Base-by-base conservation (phyloP, 30 jellyfish, hydroid and myxozoan species). In the Haliclystus octoradiatus region DNA sequence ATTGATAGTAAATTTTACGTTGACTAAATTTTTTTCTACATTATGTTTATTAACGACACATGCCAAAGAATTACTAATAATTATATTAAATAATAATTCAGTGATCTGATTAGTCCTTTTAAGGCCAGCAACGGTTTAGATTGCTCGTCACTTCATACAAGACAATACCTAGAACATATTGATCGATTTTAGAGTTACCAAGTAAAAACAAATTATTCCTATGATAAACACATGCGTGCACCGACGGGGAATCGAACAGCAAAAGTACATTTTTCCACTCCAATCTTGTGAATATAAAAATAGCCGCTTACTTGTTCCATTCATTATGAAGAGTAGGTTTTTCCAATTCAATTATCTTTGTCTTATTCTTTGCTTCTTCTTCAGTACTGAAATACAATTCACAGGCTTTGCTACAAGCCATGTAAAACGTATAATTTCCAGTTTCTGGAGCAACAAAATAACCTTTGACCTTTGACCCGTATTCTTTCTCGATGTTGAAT, bases 381-480 rank as follows among this genome's bases (percentile, higher is more conserved):
- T 79, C 96, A 1, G 75, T 87, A 68, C 92, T 79, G 50, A 84
- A 81, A 32, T 72, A 78, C 76, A 86, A 64, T 76, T 79, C 92
- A 52, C 96, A 86, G 2, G 94, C 66, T 50, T 80, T 79, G 53
- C 94, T 79, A 52, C 96, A 86, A 22, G 94, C 73, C 82, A 86
- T 71, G 75, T 86, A 86, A 68, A 86, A 86, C n/a, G 96, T 86
- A 64, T 75, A 80, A 62, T 86, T 86, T 23, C 96, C 96, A 19
- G 96, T 86, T 57, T 86, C 96, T 25, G 96, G 96, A 1, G 96
- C 96, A 66, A 86, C 91, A 57, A 86, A 86, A 71, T 86, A 86
- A 28, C 96, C 96, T 40, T 86, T 86, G 52, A 86, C 68, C 63
- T 86, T 86, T 2, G 96, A 86, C 22, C 96, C 96, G 67, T 86